Percentiles rank a stretch among this genome's conserved stretches.
These are phyloP conservation scores for Pseudococcus longispinus DNA, from an alignment of 2,888 invertebrate genomes.

Conservation along the genomic window DNA sequence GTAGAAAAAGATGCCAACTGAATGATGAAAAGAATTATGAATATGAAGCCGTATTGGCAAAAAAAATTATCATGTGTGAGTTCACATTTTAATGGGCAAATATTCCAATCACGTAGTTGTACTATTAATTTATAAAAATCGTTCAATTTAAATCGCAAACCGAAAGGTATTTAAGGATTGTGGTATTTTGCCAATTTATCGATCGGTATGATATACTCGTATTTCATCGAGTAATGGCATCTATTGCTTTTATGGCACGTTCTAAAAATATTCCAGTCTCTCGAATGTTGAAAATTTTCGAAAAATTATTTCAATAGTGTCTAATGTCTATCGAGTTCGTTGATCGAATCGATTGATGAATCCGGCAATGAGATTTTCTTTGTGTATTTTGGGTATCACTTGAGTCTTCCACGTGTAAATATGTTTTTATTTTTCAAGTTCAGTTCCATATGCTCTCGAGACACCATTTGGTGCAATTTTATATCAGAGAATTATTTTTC, in stretches of 20 bases:
- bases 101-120: not conserved
- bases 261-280: not conserved
- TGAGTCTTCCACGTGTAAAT: not conserved
- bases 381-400: not conserved
- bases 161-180: not conserved
- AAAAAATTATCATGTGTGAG: not conserved
- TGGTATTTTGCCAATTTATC: constrained; percentile 10
- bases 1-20: too few species aligned
- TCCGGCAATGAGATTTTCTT: not conserved
- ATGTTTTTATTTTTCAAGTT: not conserved
- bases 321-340: not conserved
- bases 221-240: not conserved
- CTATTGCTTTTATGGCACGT: not conserved
- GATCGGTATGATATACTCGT: not conserved
- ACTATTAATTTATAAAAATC: not conserved
- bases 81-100: not conserved
- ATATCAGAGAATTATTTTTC: not conserved
- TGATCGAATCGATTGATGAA: not conserved
- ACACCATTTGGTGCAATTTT: not conserved
- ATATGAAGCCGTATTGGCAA: not conserved
- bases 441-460: not conserved
- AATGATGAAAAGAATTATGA: not conserved
- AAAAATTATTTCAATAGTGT: not conserved
- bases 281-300: not conserved
- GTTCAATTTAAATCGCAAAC: not conserved